Percentiles rank a stretch among this genome's conserved stretches.
These are phyloP conservation scores for Eremophila alpestris DNA, from an alignment of 2,797 vertebrate genomes.

Conservation along the genomic window DNA sequence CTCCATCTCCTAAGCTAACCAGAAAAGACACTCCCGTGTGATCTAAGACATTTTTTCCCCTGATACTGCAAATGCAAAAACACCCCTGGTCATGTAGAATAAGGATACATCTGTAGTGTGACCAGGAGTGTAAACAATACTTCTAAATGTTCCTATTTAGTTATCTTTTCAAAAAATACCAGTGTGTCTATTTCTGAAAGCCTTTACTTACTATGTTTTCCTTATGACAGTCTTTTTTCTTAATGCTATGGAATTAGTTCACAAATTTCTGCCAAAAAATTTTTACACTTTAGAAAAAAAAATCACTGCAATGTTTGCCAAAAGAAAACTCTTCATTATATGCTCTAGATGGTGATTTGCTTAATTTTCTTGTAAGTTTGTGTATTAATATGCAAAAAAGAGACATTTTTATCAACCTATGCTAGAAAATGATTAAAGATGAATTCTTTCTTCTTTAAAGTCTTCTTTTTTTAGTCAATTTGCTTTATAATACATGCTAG, in stretches of 20 bases:
- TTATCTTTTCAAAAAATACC: neutral
- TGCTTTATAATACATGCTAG: neutral
- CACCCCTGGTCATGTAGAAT: no score
- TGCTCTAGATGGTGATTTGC: neutral
- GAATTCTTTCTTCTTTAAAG: neutral
- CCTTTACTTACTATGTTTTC: neutral
- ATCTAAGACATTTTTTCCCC: neutral
- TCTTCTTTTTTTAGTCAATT: neutral
- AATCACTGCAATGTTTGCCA: neutral
- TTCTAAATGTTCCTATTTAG: neutral
- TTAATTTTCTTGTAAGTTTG: neutral
- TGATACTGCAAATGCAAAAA: neutral
- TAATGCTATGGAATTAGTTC: neutral
- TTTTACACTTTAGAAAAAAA: neutral
- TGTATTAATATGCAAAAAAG: neutral
- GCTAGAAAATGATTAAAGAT: neutral
- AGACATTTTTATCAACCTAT: rapidly evolving
- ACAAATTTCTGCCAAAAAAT: neutral
- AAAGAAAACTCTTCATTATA: neutral
- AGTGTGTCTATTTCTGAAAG: neutral
- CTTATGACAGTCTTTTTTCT: neutral
- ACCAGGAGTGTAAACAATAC: neutral
- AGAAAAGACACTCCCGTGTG: neutral
- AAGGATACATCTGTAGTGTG: rapidly evolving
- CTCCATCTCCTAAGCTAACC: neutral